Percentiles rank a stretch among this genome's conserved stretches.
Conservation (phyloP, 1,140 invertebrate species). For the Bombus difficillimus region DNA sequence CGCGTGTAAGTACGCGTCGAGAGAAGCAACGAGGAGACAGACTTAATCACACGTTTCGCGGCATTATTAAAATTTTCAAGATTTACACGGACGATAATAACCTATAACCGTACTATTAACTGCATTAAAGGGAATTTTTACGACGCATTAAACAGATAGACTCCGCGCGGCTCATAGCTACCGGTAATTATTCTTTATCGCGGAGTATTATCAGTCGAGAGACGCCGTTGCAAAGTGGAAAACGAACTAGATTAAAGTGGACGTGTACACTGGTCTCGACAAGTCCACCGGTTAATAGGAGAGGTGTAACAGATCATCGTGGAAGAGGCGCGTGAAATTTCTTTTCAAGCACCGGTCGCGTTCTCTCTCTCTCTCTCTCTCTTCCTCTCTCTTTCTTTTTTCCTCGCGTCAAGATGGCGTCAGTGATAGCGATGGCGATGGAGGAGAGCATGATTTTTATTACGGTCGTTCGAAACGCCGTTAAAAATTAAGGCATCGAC, state of each 20-base stretch:
- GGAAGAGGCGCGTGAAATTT: not conserved
- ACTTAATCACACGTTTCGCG: conserved; percentile 27
- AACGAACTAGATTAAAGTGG: conserved; percentile 21
- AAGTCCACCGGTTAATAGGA: not conserved
- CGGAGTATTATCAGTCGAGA: not conserved
- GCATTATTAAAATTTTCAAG: conserved; percentile 35
- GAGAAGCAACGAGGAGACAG: not conserved
- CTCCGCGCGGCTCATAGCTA: not conserved
- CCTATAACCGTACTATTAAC: conserved; percentile 13
- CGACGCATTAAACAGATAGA: not conserved
- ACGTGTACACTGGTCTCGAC: not conserved
- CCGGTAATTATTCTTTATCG: conserved; percentile 32
- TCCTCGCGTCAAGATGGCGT: not conserved
- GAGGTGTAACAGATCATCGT: not conserved
- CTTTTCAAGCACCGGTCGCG: not conserved
- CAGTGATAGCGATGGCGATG: not conserved
- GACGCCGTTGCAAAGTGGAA: conserved; percentile 1
- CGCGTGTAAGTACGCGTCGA: not conserved
- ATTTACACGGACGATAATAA: conserved; percentile 27
- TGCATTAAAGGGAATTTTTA: conserved; percentile 14
- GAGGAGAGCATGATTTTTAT: conserved; percentile 49
- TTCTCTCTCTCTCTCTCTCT: not conserved
- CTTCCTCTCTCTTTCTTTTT: not conserved
- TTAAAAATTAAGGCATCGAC: conserved; percentile 64
- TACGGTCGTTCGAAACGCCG: conserved; percentile 24